These are phyloP conservation scores for Tethya wilhelma DNA, from an alignment of 37 sponge, comb jelly and placozoan genomes.

Conservation along the genomic window DNA sequence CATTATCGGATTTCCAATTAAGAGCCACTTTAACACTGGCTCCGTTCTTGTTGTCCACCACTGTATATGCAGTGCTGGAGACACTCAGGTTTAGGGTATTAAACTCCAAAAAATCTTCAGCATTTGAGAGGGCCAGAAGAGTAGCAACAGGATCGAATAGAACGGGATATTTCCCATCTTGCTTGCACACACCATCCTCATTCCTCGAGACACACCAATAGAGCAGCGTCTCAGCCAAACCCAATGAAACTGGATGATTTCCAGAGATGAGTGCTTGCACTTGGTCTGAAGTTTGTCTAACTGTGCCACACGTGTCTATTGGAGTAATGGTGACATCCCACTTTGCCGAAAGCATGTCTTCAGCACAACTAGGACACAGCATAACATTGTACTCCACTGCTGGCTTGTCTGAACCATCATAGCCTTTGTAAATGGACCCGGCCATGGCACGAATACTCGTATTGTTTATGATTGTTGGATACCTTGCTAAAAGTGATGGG, in stretches of 20 bases:
- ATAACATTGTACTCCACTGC: constrained; percentile 75
- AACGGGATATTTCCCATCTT: background rate
- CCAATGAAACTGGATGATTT: background rate
- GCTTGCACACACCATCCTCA: no score
- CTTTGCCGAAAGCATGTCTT: constrained; percentile 42
- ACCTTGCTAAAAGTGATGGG: constrained; percentile 42
- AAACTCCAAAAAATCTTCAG: background rate
- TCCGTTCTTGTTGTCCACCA: constrained; percentile 14
- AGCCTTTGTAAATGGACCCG: constrained; percentile 70
- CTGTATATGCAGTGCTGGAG: constrained; percentile 26
- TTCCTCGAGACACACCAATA: constrained; percentile 24
- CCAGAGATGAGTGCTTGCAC: background rate
- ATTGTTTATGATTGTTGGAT: constrained; percentile 57
- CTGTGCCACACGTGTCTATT: constrained; percentile 68
- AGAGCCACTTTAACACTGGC: background rate
- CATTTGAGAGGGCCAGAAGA: constrained; percentile 12
- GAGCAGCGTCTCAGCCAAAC: background rate
- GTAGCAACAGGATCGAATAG: constrained; percentile 34
- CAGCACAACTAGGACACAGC: constrained; percentile 62
- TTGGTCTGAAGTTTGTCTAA: background rate
- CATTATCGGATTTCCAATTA: no score
- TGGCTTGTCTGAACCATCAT: constrained; percentile 37
- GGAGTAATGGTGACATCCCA: constrained; percentile 74
- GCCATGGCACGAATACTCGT: constrained; percentile 70
- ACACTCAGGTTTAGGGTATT: constrained; percentile 13